Conservation (phyloP, 2,113 vertebrate genomes). For the Periophthalmus modestus region DNA sequence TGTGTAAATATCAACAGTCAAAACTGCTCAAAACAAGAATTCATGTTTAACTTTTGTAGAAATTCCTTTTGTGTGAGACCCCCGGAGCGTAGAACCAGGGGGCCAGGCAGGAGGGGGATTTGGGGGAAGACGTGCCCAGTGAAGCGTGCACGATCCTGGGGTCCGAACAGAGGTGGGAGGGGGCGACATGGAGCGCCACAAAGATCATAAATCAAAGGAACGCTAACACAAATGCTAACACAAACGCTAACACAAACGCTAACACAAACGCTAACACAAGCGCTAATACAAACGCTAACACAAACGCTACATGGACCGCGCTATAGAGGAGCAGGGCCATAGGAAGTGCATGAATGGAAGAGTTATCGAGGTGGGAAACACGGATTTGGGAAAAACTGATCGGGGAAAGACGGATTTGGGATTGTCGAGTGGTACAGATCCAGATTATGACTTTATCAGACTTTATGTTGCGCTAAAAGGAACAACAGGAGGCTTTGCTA, state of each 20-base stretch:
- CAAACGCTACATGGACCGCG: conserved; percentile 40
- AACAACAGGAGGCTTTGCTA: background rate
- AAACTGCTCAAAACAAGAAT: background rate
- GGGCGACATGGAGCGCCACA: conserved; percentile 59
- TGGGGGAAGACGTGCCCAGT: conserved; percentile 57
- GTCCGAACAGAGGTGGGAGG: conserved; percentile 45
- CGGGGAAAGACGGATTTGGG: background rate
- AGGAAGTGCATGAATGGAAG: background rate
- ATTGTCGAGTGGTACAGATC: background rate
- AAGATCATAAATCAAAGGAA: conserved; percentile 73
- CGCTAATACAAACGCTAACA: conserved; percentile 52
- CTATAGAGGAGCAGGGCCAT: background rate
- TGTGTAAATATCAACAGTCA: background rate
- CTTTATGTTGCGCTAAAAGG: background rate
- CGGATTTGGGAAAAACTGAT: no score
- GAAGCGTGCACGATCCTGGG: conserved; percentile 61
- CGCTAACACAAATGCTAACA: conserved; percentile 58
- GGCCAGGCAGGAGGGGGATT: conserved; percentile 20
- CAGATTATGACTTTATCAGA: background rate
- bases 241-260: conserved; percentile 49
- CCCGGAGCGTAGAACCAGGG: conserved; percentile 20
- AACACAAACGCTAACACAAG: conserved; percentile 63
- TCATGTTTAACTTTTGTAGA: no score
- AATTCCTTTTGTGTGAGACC: background rate
- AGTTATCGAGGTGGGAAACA: background rate